These are phyloP conservation scores for Dasysyrphus tricinctus DNA, from an alignment of 2,888 invertebrate species.

Conservation along the genomic window DNA sequence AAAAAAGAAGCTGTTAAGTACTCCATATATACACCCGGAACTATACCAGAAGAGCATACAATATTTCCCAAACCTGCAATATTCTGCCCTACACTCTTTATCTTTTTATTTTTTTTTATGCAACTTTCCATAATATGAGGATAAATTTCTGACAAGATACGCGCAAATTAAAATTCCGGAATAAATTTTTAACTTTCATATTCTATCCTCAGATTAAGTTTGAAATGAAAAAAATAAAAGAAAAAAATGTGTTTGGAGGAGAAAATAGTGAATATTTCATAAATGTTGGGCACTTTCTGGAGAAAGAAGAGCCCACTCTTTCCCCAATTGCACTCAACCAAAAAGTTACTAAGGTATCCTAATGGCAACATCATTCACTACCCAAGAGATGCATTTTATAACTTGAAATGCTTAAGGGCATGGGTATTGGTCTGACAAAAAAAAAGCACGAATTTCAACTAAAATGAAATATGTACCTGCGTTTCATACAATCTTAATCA, in stretches of 20 bases:
- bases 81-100: background rate
- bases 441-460: background rate
- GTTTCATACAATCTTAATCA: background rate
- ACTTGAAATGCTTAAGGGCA: background rate
- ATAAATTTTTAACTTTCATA: conserved; percentile 51
- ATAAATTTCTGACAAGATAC: conserved; percentile 62
- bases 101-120: conserved; percentile 16
- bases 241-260: background rate
- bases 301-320: background rate
- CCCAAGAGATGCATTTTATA: background rate
- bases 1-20: conserved; percentile 34
- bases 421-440: background rate
- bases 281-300: conserved; percentile 22
- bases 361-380: background rate
- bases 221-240: background rate
- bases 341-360: conserved; percentile 11
- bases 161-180: conserved; percentile 63
- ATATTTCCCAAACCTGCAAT: background rate
- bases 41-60: background rate
- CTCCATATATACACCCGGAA: background rate
- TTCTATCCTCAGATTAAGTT: conserved; percentile 5
- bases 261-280: conserved; percentile 38
- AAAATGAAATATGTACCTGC: background rate
- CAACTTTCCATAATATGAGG: conserved; percentile 44
- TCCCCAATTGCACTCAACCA: background rate